Percentiles rank a stretch among this genome's conserved stretches.
These are phyloP conservation scores for Caenorhabditis japonica DNA, from an alignment of 2,888 invertebrate genomes.

Conservation along the genomic window DNA sequence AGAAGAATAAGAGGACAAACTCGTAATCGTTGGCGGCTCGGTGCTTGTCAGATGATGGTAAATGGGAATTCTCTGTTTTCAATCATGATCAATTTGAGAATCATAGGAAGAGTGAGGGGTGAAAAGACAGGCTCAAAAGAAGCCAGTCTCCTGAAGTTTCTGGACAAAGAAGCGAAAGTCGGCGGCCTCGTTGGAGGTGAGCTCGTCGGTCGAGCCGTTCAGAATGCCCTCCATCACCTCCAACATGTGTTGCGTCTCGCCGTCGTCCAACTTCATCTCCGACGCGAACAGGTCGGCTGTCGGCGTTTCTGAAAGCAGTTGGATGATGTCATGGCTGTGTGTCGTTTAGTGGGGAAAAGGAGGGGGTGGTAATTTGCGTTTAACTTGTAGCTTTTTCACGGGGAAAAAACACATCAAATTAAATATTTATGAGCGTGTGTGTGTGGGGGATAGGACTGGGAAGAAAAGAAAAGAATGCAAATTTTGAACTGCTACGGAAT, in stretches of 20 bases:
- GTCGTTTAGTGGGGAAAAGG: neutral
- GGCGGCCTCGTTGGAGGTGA: slow-evolving; percentile 71
- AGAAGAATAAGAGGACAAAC: slow-evolving; percentile 23
- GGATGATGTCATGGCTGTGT: slow-evolving; percentile 48
- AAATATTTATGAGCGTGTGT: slow-evolving; percentile 19
- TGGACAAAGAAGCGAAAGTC: slow-evolving; percentile 76
- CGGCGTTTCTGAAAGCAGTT: slow-evolving; percentile 75
- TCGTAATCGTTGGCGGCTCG: slow-evolving; percentile 49
- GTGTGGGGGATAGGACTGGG: slow-evolving; percentile 13
- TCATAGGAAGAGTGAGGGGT: slow-evolving; percentile 2
- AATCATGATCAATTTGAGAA: too few species aligned
- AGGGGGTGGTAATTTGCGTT: slow-evolving; percentile 25
- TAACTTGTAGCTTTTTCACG: slow-evolving; percentile 22
- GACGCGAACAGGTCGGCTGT: slow-evolving; percentile 71
- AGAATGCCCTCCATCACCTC: slow-evolving; percentile 69
- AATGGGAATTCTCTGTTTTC: too few species aligned
- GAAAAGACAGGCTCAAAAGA: slow-evolving; percentile 63
- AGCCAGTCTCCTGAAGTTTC: slow-evolving; percentile 75
- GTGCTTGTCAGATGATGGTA: slow-evolving; percentile 15
- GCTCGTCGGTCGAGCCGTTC: slow-evolving; percentile 67
- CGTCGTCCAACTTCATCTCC: slow-evolving; percentile 69
- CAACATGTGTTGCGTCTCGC: slow-evolving; percentile 68
- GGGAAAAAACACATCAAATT: slow-evolving; percentile 25
- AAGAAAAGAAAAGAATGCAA: neutral
- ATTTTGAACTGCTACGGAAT: neutral